A percentile compares a stretch with the other conserved stretches of the same genome.
phyloP scores from a whole-genome alignment of 1,140 invertebrate species.

The Tetragnatha versicolor region DNA sequence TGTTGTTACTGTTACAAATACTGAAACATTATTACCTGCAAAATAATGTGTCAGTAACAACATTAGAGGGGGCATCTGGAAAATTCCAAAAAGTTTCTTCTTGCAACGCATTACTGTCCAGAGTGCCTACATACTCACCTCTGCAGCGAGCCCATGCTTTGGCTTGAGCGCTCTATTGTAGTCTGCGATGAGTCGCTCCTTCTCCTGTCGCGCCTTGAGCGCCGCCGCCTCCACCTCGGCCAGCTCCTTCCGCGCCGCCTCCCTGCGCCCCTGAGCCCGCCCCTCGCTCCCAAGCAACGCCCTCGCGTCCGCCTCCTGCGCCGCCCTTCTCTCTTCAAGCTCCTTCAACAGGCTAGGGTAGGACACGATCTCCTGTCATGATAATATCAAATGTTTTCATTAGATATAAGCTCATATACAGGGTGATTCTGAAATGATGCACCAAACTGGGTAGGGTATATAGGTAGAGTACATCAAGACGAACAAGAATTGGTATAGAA shows the following conservation, averaged over 20 bases:
- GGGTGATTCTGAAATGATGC: too few species aligned
- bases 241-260: slow-evolving; percentile 2
- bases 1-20: too few species aligned
- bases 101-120: too few species aligned
- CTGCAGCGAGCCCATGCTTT: slow-evolving; percentile 1
- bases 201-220: slow-evolving; percentile 22
- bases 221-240: not conserved
- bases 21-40: too few species aligned
- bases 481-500: too few species aligned
- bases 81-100: too few species aligned
- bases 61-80: too few species aligned
- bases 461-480: too few species aligned
- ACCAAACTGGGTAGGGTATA: not conserved
- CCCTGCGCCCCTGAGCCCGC: slow-evolving; percentile 15
- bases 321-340: slow-evolving; percentile 3
- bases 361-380: not conserved
- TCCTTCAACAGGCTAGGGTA: slow-evolving; percentile 33
- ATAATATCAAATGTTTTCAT: not conserved
- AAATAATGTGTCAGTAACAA: too few species aligned
- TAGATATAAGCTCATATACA: not conserved
- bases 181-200: slow-evolving; percentile 18
- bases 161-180: slow-evolving; percentile 29
- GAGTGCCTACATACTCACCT: too few species aligned
- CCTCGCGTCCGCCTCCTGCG: not conserved
- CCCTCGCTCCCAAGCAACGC: slow-evolving; percentile 7